A percentile compares a stretch with the other conserved stretches of the same genome.
Conservation (phyloP, 2,888 invertebrate species). For the Chalcosyrphus nemorum region DNA sequence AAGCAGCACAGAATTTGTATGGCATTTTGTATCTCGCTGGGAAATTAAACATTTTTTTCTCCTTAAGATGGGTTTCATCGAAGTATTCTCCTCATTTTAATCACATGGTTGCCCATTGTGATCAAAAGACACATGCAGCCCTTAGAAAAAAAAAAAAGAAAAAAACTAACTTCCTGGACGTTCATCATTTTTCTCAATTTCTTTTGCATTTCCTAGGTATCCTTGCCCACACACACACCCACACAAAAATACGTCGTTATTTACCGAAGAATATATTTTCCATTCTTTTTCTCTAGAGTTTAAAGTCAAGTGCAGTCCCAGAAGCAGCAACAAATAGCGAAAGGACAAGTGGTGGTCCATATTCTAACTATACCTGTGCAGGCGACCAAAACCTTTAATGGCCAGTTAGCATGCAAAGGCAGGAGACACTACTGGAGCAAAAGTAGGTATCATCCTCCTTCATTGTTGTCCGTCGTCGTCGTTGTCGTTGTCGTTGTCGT, state of each 20-base stretch:
- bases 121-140: neutral
- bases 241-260: neutral
- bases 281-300: conserved; percentile 30
- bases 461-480: too few species aligned
- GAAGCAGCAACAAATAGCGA: neutral
- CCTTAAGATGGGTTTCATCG: neutral
- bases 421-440: conserved; percentile 3
- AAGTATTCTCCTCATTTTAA: neutral
- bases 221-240: neutral
- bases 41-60: conserved; percentile 54
- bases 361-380: neutral
- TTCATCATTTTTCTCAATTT: conserved; percentile 33
- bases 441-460: neutral
- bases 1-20: neutral
- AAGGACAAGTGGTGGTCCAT: conserved; percentile 31
- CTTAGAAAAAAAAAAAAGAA: neutral
- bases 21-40: conserved; percentile 36
- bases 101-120: neutral
- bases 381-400: neutral
- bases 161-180: conserved; percentile 21
- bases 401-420: conserved; percentile 26
- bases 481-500: conserved; percentile 1
- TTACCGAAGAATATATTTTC: neutral
- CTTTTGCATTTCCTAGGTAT: conserved; percentile 6
- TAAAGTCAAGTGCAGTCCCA: conserved; percentile 52